Evolutionary conservation across 2,113 vertebrate species (phyloP).

Genomic region (Drymodes brunneopygia): DNA sequence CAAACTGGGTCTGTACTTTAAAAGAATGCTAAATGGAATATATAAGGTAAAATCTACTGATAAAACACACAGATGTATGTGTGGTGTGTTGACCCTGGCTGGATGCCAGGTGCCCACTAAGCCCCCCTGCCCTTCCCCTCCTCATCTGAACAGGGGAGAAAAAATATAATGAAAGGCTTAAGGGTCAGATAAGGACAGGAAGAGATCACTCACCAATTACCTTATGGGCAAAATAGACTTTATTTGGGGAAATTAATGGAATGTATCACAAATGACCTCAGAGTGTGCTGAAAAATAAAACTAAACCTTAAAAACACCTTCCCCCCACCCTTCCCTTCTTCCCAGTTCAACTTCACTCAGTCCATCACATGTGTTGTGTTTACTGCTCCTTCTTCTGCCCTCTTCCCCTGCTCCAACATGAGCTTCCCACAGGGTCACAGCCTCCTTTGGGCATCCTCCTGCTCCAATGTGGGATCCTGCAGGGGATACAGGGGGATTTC

Average conservation of each 20-base stretch:
- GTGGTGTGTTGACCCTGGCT: neutral
- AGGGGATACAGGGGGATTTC: neutral
- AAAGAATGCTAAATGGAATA: neutral
- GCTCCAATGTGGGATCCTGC: accelerated
- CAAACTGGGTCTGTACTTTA: neutral
- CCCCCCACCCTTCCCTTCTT: accelerated
- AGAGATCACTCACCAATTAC: neutral
- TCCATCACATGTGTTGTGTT: accelerated
- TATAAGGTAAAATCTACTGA: neutral
- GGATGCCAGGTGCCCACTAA: neutral
- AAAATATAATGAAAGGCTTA: neutral
- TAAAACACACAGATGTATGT: neutral
- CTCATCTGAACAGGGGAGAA: neutral
- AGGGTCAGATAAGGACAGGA: neutral
- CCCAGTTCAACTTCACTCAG: neutral
- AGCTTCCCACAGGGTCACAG: accelerated
- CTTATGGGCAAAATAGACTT: neutral
- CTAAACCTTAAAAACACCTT: neutral
- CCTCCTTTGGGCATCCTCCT: neutral
- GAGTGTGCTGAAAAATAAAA: neutral
- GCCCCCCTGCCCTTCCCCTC: neutral
- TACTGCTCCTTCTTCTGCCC: neutral
- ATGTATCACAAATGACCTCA: neutral
- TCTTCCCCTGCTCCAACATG: neutral
- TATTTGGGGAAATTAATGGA: neutral